Evolutionary conservation across 1,140 invertebrate species (phyloP), one percentile per base, ranked within the genome.

Genomic region (Artemia franciscana): DNA sequence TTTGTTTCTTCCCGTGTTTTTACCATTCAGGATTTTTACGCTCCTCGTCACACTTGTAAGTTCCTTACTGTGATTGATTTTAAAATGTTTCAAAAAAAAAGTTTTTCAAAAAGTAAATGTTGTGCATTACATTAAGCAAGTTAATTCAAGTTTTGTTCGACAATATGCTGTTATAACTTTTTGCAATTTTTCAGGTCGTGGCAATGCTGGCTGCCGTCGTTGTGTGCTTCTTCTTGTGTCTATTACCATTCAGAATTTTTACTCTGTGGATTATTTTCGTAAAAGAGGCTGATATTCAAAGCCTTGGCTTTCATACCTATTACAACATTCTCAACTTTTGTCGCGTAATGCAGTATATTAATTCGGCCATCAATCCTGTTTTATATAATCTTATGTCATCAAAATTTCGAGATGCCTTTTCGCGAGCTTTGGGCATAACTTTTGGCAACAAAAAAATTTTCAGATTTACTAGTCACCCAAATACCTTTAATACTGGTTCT

Each of bases 191-290:
- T 18, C 78, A 82, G 69, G 78, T 81, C n/a, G 85, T 93, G 5
- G 69, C 88, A 23, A 93, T 92, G 88, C 74, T 94, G 9, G 86
- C 84, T 4, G 85, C 87, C 2, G 89, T 95, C 0, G 88, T 94
- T 0, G 69, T 85, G n/a, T 84, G 85, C 9, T 94, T 93, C 73
- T 94, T 93, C 71, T 74, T 91, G 25, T 92, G 88, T 69, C 76
- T 94, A 24, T 72, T 93, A 57, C 91, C 91, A 3, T 88, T 93
- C 69, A 78, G 86, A 57, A 80, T 88, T 3, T 76, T 94, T 15
- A 89, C 84, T 0, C 72, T 93, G 39, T 90, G 84, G 84, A 84
- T 91, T 62, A 82, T 91, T 25, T 73, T 88, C 21, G 80, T 80
- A 4, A 79, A 84, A 5, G 74, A 78, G 1, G 80, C 84, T 66